Base-by-base conservation (phyloP, 2,888 invertebrate species). In the Aethes cnicana region DNA sequence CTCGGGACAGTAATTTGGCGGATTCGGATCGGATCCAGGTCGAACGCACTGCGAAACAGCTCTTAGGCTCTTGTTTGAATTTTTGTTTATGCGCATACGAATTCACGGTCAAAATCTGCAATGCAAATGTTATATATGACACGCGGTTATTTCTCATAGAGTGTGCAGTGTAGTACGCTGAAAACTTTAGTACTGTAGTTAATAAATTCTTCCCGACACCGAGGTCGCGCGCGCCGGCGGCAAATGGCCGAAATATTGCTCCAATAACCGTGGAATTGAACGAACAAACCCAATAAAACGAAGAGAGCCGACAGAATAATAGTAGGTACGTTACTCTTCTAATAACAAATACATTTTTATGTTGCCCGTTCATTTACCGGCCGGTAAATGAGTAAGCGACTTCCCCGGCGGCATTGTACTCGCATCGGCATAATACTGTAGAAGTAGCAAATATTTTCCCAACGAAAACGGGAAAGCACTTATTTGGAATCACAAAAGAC, bases 211-310 rank as follows among this genome's bases (percentile, higher is more conserved):
- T n/a, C n/a, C n/a, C n/a, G n/a, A n/a, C n/a, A n/a, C n/a, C n/a
- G n/a, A n/a, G n/a, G n/a, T n/a, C n/a, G n/a, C n/a, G n/a, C n/a
- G n/a, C n/a, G 21, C 36, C 21, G 6, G 6, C 28, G 30, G 30
- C 32, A 39, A 47, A 47, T 39, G 17, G 23, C 8, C 30, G 39
- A n/a, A 25, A 21, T 48, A 33, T 41, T 39, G 14, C 25, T 25
- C 32, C 30, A 41, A 39, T 41, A 47, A 32, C 39, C 30, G 26
- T 47, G 47, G 37, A 30, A 17, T 47, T 39, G n/a, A 36, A 36
- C 25, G 30, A 32, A 32, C 32, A 41, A 33, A 48, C 25, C 47
- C 33, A 33, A 48, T 41, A 48, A 33, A n/a, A 48, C 14, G 47
- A 48, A 48, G 25, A 33, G 41, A 17, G 37, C 28, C 18, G 37